phyloP scores from a whole-genome alignment of 2,888 invertebrate species.

The Leucoma salicis region DNA sequence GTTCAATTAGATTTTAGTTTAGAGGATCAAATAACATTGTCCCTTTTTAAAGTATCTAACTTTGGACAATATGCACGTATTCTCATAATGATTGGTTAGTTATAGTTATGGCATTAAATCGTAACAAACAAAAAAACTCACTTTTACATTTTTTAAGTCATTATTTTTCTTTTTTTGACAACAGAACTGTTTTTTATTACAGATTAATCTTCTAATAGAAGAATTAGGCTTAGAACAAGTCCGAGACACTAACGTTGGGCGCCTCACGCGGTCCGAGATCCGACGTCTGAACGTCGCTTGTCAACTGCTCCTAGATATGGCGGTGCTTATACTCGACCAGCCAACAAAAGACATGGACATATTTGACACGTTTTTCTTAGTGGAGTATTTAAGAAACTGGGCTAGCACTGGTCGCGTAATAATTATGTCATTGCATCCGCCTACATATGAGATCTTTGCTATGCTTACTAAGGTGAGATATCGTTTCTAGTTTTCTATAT shows the following conservation, averaged over 20 bases:
- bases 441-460: slow-evolving; percentile 96
- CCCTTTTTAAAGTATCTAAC: too few relatives aligned
- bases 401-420: slow-evolving; percentile 91
- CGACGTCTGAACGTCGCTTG: slow-evolving; percentile 94
- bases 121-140: too few relatives aligned
- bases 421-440: slow-evolving; percentile 95
- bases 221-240: slow-evolving; percentile 96
- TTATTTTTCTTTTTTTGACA: too few relatives aligned
- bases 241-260: slow-evolving; percentile 91
- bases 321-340: slow-evolving; percentile 93
- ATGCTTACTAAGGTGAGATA: slow-evolving; percentile 88
- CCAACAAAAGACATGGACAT: slow-evolving; percentile 95
- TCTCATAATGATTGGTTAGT: too few relatives aligned
- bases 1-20: too few relatives aligned
- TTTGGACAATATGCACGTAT: too few relatives aligned
- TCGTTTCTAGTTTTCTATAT: slow-evolving; percentile 2
- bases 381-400: slow-evolving; percentile 97
- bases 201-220: slow-evolving; percentile 94
- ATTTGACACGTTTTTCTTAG: slow-evolving; percentile 96
- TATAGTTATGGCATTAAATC: too few relatives aligned
- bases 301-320: slow-evolving; percentile 92
- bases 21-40: too few relatives aligned
- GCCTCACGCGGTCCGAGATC: slow-evolving; percentile 93
- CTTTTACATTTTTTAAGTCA: too few relatives aligned
- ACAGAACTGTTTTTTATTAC: slow-evolving; percentile 44